Base-by-base conservation (phyloP, 2,888 invertebrate species). In the Galerucella pusilla region DNA sequence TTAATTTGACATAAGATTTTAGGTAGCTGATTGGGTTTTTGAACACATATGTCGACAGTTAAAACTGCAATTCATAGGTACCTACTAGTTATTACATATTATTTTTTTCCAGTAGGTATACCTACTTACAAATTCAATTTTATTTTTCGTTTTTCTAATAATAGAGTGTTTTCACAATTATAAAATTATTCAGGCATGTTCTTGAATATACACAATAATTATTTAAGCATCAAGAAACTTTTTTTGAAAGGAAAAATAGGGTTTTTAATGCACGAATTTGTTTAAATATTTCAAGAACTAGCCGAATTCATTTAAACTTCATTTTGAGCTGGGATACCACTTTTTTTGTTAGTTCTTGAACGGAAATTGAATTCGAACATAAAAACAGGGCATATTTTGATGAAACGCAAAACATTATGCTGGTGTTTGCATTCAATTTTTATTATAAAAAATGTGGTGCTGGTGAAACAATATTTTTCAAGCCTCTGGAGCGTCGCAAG, bases 41-140 rank as follows among this genome's bases (percentile, higher is more conserved):
- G 87, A 87, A 88, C 88, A 88, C 88, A 88, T 88, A 87, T 87
- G 86, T 85, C 82, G 85, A 87, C 87, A 86, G 87, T 87, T 85
- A 85, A 49, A 86, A 86, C 86, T 87, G 86, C 85, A 84, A 85
- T 85, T 83, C 85, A 85, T 86, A 87, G 86, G 85, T 86, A 86
- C 20, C 20, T 20, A 20, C 86, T 87, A 86, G 82, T 85, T 83
- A 84, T 85, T 85, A 85, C 83, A 85, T 85, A 84, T 83, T 84
- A n/a, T 79, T 80, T 81, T 78, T 81, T 61, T 54, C 20, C 20
- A 35, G 64, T 81, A 83, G 80, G 79, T 84, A 20, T 20, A 83
- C 81, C 83, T 84, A 84, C 81, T 83, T 83, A 84, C 79, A 82
- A 79, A 83, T 79, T 81, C 80, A 83, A 81, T 25, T 73, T 76